Base-by-base conservation (phyloP, 2,888 invertebrate genomes). In the Watsonalla binaria region DNA sequence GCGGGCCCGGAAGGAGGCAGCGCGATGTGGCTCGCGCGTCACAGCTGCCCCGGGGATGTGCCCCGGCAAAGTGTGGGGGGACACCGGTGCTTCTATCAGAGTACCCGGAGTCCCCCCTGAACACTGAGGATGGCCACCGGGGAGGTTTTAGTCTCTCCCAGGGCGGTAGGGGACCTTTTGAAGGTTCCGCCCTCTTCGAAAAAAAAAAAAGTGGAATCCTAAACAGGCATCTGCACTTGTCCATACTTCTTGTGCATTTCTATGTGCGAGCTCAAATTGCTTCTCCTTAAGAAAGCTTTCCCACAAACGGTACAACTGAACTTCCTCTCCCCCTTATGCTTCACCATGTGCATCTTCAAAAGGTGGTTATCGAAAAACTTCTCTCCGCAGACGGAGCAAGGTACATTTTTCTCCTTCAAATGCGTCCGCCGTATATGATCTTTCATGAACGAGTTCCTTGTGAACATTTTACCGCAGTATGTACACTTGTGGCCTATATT, bases 231-330 rank as follows among this genome's bases (percentile, higher is more conserved):
- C 46, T 74, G 68, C 0, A 79, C 68, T 55, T 86, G 85, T 0
- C 84, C 86, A 55, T 88, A 86, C 45, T 89, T 90, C 37, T 87
- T 90, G 63, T 90, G 90, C 77, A 89, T 86, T 46, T 86, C 82
- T 76, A 92, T 87, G 66, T 94, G 94, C 0, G 92, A 90, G 7
- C 86, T 92, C 56, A 94, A 74, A 66, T 93, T 93, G 50, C 92
- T 93, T 15, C 91, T 83, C 11, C 93, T 91, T 11, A 92, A 77
- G 56, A 93, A 92, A 45, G 92, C 88, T 57, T 92, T 92, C 0
- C 92, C 91, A 56, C 94, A 94, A 0, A 92, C 80, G 6, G 91
- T 90, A 52, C 93, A 93, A 51, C 84, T 83, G 52, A 92, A 92
- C 51, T 86, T 86, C 14, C 91, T 86, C 7, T 92, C 92, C 0